Evolutionary conservation across 2,113 vertebrate genomes (phyloP), one percentile per base, ranked within the genome.

Genomic region (Perccottus glenii): DNA sequence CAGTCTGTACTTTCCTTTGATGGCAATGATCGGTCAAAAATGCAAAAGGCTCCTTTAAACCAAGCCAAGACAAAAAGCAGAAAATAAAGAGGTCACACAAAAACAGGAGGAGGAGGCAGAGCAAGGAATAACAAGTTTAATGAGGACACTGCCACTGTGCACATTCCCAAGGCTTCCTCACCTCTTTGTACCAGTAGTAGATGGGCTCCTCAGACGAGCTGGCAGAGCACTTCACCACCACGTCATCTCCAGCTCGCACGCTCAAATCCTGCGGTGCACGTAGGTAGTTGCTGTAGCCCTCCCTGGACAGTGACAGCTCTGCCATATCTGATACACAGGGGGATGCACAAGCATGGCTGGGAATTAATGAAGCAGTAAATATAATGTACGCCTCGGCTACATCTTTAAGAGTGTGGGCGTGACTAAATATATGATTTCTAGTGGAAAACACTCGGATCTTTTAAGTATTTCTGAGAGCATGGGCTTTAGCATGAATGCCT

Each of bases 171-270:
- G 9, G 52, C 45, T n/a, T 46, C 51, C 79, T 87, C 75, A 93
- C 92, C 81, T 93, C 84, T 75, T 89, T 92, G 11, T 52, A 35
- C 93, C 93, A 94, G 67, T 3, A 83, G 85, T 85, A 91, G 36
- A 5, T 67, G 0, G 90, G 91, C 51, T 81, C 63, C 72, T 92
- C 91, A 0, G 92, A 93, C 6, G 90, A 82, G 19, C 81, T 79
- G 62, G 85, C 64, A 4, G 80, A 87, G 61, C 93, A 93, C 10
- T 85, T 81, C 67, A 94, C 61, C 78, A 81, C 78, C 75, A 93
- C 90, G 0, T 91, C 73, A 0, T 89, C 90, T 15, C 91, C 91
- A 1, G 52, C 19, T 12, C 47, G 76, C 60, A 93, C 89, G 57
- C 50, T 79, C 52, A 93, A 76, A 12, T 90, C 77, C 55, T 81